Conservation (phyloP, 2,888 invertebrate species). For the Agapetus fuscipes region DNA sequence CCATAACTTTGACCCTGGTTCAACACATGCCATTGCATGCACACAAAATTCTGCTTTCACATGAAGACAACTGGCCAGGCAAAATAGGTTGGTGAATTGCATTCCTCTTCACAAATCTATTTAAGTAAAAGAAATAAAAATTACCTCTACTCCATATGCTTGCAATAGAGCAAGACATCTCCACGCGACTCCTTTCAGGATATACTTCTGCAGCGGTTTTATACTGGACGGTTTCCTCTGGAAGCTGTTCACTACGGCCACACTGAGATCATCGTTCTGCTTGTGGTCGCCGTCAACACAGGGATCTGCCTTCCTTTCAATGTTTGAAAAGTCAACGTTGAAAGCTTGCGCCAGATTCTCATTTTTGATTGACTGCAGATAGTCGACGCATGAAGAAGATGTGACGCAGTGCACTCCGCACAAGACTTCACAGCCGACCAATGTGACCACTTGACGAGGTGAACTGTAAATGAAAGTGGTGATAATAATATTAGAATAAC, state of each 20-base stretch:
- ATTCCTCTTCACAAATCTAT: too few species aligned
- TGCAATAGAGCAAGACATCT: constrained; percentile 47
- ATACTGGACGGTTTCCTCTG: constrained; percentile 1
- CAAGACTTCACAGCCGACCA: constrained; percentile 54
- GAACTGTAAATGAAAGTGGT: constrained; percentile 38
- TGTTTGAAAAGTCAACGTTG: neutral
- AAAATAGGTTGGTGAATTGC: too few species aligned
- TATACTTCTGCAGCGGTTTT: constrained; percentile 30
- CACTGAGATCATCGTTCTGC: neutral
- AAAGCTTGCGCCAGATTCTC: neutral
- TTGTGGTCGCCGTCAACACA: neutral
- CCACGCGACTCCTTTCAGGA: constrained; percentile 53
- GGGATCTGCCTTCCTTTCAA: neutral
- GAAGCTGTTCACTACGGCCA: neutral
- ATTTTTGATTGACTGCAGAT: constrained; percentile 9
- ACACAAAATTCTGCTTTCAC: too few species aligned
- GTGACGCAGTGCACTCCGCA: constrained; percentile 51
- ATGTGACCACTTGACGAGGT: constrained; percentile 48
- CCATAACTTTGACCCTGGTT: too few species aligned
- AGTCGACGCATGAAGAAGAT: constrained; percentile 27
- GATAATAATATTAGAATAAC: too few species aligned
- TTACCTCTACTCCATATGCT: constrained; percentile 47
- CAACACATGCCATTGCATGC: too few species aligned
- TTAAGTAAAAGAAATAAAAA: neutral
- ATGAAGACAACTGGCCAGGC: too few species aligned